Evolutionary conservation across 2,113 vertebrate genomes (phyloP).

Genomic region (Bujurquina vittata): DNA sequence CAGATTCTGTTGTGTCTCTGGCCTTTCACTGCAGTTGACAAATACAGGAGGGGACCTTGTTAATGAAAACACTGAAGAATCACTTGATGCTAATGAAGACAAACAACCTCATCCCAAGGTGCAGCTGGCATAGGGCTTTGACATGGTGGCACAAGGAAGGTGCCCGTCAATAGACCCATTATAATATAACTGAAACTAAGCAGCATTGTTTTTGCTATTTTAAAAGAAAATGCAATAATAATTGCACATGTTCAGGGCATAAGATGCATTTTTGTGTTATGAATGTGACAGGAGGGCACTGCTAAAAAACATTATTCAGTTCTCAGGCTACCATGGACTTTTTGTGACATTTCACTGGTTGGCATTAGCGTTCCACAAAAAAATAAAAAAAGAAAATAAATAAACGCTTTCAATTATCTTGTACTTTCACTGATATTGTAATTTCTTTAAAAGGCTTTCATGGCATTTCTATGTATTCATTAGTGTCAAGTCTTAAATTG

Average conservation of each 20-base stretch:
- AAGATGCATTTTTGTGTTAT: neutral
- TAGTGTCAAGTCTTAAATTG: slow-evolving; percentile 32
- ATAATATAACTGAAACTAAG: slow-evolving; percentile 2
- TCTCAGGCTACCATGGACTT: slow-evolving; percentile 24
- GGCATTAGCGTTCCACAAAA: slow-evolving; percentile 22
- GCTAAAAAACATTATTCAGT: slow-evolving; percentile 17
- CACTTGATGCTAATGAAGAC: slow-evolving; percentile 75
- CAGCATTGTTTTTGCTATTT: neutral
- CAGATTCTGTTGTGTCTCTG: slow-evolving; percentile 75
- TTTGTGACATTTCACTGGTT: slow-evolving; percentile 47
- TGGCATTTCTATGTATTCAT: slow-evolving; percentile 34
- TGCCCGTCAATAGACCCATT: slow-evolving; percentile 29
- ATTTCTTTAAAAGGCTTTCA: slow-evolving; percentile 43
- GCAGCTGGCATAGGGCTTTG: slow-evolving; percentile 61
- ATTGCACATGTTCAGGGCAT: neutral
- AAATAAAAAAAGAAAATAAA: neutral
- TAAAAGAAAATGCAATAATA: neutral
- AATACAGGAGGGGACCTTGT: slow-evolving; percentile 67
- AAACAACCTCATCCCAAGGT: slow-evolving; percentile 62
- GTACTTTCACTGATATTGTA: slow-evolving; percentile 20
- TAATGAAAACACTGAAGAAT: slow-evolving; percentile 69
- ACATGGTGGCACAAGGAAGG: slow-evolving; percentile 34
- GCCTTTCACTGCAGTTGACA: slow-evolving; percentile 73
- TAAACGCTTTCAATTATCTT: slow-evolving; percentile 28
- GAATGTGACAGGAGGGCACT: slow-evolving; percentile 8